Evolutionary conservation across 2,113 vertebrate species (phyloP).

Genomic region (Turdus rufiventris): DNA sequence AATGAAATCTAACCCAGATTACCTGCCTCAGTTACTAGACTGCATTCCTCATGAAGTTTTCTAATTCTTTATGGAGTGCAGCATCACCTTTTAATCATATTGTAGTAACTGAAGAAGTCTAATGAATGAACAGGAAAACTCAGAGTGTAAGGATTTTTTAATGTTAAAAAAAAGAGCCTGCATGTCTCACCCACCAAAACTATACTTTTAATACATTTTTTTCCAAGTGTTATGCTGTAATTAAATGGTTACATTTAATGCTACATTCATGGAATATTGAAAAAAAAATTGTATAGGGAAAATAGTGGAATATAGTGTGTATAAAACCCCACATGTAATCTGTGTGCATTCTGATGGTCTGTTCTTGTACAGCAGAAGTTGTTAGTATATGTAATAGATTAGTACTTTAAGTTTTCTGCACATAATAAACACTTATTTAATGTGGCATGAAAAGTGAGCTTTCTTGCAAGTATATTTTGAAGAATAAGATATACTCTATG

Average conservation of each 20-base stretch:
- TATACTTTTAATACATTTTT: not conserved
- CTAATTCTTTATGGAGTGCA: not conserved
- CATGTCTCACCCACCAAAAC: not conserved
- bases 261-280: not conserved
- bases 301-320: not conserved
- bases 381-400: not conserved
- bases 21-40: not conserved
- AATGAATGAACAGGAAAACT: not conserved
- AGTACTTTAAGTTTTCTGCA: not conserved
- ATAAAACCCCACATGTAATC: not conserved
- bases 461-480: slow-evolving; percentile 5
- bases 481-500: not conserved
- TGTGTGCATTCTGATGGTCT: not conserved
- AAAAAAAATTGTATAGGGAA: not conserved
- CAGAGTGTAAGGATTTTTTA: not conserved
- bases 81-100: not conserved
- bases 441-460: not conserved
- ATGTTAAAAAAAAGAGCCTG: not conserved
- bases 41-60: not conserved
- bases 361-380: not conserved
- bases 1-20: not conserved
- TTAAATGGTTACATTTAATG: not conserved
- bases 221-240: not conserved
- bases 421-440: slow-evolving; percentile 11
- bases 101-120: not conserved